Evolutionary conservation across 1,140 invertebrate species (phyloP).

Genomic region (Cyphomyrmex costatus): DNA sequence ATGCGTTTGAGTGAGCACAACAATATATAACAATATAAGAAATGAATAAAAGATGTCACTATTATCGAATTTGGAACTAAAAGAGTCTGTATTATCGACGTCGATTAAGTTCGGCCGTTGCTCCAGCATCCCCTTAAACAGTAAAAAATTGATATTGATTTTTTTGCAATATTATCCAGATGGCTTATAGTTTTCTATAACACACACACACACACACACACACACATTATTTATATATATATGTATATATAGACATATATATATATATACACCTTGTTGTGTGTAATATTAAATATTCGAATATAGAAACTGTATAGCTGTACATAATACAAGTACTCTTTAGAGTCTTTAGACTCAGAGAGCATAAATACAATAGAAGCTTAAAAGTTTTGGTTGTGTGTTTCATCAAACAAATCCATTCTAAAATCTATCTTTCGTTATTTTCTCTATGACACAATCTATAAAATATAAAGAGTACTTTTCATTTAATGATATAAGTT

Average conservation of each 20-base stretch:
- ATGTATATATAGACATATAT: background rate
- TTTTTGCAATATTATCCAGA: conserved; percentile 43
- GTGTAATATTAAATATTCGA: conserved; percentile 56
- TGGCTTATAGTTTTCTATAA: conserved; percentile 57
- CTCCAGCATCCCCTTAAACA: no score
- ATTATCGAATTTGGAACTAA: no score
- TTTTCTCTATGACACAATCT: conserved; percentile 6
- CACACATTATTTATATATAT: no score
- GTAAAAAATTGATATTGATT: conserved; percentile 40
- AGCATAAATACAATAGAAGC: conserved; percentile 30
- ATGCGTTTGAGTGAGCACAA: no score
- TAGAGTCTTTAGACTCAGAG: conserved; percentile 30
- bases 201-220: no score
- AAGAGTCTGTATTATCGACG: no score
- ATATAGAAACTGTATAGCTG: conserved; percentile 71
- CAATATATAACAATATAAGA: no score
- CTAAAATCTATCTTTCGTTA: conserved; percentile 21
- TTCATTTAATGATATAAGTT: no score
- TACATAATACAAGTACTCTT: conserved; percentile 64
- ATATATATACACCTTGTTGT: conserved; percentile 42
- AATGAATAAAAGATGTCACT: no score
- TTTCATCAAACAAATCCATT: conserved; percentile 37
- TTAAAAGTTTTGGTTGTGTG: conserved; percentile 72
- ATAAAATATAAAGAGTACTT: background rate
- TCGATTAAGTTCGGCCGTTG: no score